Evolutionary conservation across 1,140 invertebrate genomes (phyloP), one percentile per base, ranked within the genome.

Genomic region (Eciton burchellii): DNA sequence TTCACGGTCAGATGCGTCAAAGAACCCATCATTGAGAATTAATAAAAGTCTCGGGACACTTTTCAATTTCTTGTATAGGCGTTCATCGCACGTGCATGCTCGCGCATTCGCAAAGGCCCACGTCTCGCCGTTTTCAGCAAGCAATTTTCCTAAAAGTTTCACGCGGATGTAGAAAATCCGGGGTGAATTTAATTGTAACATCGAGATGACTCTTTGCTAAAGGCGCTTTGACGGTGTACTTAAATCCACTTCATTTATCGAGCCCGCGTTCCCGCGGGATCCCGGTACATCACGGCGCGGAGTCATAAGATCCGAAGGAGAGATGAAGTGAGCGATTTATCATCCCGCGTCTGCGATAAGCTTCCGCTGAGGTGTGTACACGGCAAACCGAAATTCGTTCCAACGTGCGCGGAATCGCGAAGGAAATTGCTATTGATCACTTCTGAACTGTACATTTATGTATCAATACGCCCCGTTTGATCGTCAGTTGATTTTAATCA

Each of bases 181-280:
- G 24, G 19, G 72, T 14, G 57, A 63, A 76, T 59, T 76, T 76
- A 76, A 76, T 76, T 76, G 72, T 76, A 76, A 63, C 72, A 76
- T 76, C 72, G 35, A 29, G 60, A 76, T 65, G 72, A 76, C 63
- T 65, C 59, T 76, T 65, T 29, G 43, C 43, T 65, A 43, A 76
- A 35, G 59, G 59, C 59, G 35, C 59, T 76, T 76, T 76, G 72
- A 76, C 35, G 72, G 45, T 59, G 72, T 65, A 76, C 72, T 76
- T 76, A 76, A 76, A 76, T 76, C 57, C 72, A 76, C 59, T 76
- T 76, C 63, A 76, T 76, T 76, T 76, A 65, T 65, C 59, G 59
- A 41, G 57, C 59, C 41, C 63, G 43, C 47, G 59, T 26, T 29
- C 41, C 56, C 59, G 72, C 43, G 19, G 72, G 59, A 76, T 76